Percentiles rank a stretch among this genome's conserved stretches.
Evolutionary conservation across 2,113 vertebrate species (phyloP).

Genomic region (Sterna hirundo): DNA sequence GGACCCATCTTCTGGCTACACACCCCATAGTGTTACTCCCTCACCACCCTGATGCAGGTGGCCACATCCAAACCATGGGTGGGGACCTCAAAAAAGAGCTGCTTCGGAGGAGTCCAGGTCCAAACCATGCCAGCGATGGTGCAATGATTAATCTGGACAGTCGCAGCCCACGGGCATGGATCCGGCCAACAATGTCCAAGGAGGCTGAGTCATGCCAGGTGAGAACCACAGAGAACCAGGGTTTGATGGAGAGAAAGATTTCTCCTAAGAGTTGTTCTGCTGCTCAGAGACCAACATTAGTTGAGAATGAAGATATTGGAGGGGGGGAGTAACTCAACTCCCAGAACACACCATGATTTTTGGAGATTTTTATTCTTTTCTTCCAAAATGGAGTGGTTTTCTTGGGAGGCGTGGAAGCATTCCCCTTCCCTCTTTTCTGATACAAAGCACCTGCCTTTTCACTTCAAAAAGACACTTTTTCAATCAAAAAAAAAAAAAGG

Average conservation of each 20-base stretch:
- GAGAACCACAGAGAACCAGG: background rate
- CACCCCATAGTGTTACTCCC: background rate
- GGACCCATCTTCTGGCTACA: background rate
- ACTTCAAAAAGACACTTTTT: background rate
- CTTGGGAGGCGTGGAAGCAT: fast-evolving
- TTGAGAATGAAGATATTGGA: background rate
- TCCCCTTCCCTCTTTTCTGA: background rate
- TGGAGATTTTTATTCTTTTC: background rate
- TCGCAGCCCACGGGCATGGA: background rate
- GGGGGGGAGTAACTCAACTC: background rate
- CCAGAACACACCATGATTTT: background rate
- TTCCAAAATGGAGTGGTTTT: background rate
- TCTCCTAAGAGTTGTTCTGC: background rate
- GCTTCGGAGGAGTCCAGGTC: background rate
- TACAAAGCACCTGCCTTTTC: background rate
- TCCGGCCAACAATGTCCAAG: background rate
- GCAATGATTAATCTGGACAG: background rate
- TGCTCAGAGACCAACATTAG: background rate
- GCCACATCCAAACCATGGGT: background rate
- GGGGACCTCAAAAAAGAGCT: background rate
- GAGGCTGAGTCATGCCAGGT: background rate
- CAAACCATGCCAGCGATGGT: background rate
- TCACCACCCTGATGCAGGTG: background rate
- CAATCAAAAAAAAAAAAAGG: background rate
- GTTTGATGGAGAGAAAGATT: background rate